Evolutionary conservation across 1,140 invertebrate genomes (phyloP), one percentile per base, ranked within the genome.

Genomic region (Ceratosolen solmsi): DNA sequence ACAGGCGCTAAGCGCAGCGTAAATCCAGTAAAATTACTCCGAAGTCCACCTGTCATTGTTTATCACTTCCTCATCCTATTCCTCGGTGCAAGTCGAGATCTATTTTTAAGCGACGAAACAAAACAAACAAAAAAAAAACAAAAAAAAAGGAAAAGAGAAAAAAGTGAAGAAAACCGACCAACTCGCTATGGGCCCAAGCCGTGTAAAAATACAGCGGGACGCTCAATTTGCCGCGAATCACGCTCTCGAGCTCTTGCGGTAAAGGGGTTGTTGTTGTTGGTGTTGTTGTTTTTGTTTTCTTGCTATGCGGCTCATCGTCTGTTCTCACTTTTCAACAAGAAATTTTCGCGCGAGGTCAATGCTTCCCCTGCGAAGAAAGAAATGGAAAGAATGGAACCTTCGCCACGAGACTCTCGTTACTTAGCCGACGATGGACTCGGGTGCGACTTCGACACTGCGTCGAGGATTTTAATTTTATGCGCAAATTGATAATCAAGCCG

Each of bases 201-300:
- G 58, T 68, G 20, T 41, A 79, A 70, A 79, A 70, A 70, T 79
- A 20, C 36, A 36, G 15, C 13, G 56, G n/a, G 49, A 70, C 46
- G 41, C 41, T 79, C 76, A 70, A 79, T 78, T 78, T 68, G 75
- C 63, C 49, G 63, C 46, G 65, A 79, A 79, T 79, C 70, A 70
- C 49, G 54, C 54, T 79, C 76, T 38, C 46, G 20, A 70, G 76
- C 38, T 70, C 30, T 70, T 79, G 17, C 20, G 2, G 20, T 4
- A 15, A 54, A 2, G 51, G 20, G 51, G 2, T 15, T 20, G 5
- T 22, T 54, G 20, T 15, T 22, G 3, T 54, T 15, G n/a, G 7
- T 54, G 2, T 22, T 22, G 51, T 20, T 9, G 8, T 22, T 20
- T 8, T 25, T 38, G 72, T 9, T 17, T 60, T 25, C 36, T 76